phyloP scores from a whole-genome alignment of 2,888 invertebrate species.

The Eudemis profundana region DNA sequence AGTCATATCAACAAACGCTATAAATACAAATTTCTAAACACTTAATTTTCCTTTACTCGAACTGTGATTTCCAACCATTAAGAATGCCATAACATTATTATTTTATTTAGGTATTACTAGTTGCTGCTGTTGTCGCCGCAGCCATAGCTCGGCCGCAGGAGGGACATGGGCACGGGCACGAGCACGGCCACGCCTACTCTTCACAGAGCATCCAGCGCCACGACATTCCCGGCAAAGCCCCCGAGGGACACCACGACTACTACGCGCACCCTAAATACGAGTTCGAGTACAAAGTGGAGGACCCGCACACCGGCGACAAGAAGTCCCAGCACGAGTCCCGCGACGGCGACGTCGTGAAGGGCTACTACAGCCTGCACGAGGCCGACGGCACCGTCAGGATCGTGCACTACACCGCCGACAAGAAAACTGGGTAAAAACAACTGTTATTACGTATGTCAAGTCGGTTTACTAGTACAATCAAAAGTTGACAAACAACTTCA shows the following conservation, averaged over 20 bases:
- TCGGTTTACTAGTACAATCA: too few relatives aligned
- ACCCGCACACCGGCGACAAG: conserved; percentile 76
- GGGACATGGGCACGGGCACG: conserved; percentile 51
- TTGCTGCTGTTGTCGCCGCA: conserved; percentile 27
- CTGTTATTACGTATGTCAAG: neutral
- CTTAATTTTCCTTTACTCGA: too few relatives aligned
- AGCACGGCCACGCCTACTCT: conserved; percentile 33
- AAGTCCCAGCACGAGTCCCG: conserved; percentile 75
- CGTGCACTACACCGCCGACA: conserved; percentile 68
- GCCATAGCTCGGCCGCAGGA: conserved; percentile 46
- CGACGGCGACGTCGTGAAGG: conserved; percentile 66
- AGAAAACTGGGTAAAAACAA: neutral
- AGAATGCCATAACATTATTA: too few relatives aligned
- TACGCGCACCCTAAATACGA: conserved; percentile 59
- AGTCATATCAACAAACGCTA: too few relatives aligned
- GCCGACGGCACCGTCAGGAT: conserved; percentile 78
- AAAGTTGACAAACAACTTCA: too few relatives aligned
- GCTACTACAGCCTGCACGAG: conserved; percentile 73
- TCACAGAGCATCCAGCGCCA: conserved; percentile 25
- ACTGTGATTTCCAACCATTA: too few relatives aligned
- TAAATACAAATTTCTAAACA: too few relatives aligned
- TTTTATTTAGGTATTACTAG: too few relatives aligned
- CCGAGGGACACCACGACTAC: conserved; percentile 49
- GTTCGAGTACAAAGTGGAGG: conserved; percentile 75
- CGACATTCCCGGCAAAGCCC: conserved; percentile 42